Base-by-base conservation (phyloP, 2,113 vertebrate genomes). In the Eclectus roratus region DNA sequence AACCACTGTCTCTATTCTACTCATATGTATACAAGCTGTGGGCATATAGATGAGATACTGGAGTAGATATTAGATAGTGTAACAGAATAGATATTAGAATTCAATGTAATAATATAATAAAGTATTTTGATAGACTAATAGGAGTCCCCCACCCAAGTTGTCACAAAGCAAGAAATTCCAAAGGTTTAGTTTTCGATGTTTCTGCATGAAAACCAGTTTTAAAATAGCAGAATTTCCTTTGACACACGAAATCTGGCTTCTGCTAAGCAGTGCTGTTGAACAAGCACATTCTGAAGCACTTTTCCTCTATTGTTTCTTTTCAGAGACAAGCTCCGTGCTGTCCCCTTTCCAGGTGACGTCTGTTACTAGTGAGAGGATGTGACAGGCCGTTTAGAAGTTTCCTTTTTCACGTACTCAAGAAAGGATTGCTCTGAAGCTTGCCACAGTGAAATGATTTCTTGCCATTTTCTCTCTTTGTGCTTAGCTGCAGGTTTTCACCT, bases 401-500 rank as follows among this genome's bases (percentile, higher is more conserved):
- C 81, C 64, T 86, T 92, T 88, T 84, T 74, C 46, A 44, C 68
- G 66, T 91, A 33, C 11, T 93, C 56, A 21, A 61, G 72, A 66
- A 61, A 61, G 52, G 41, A 60, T 56, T 86, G 85, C 60, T 88
- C 53, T 61, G 91, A 91, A 86, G 43, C 94, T 85, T 55, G 33
- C 83, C 88, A 49, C 7, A 0, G 3, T n/a, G 17, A 77, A 94
- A 64, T 61, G 88, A 93, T 95, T 95, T 85, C 94, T 84, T 94
- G 85, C 80, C 65, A 83, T 95, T 83, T 83, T 73, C 77, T 72
- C 60, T 85, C 80, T 92, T 90, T 88, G 74, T 91, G 68, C 50
- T 70, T 88, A 83, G 47, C 95, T 91, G 80, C 91, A 79, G 83
- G 93, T 93, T 93, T 93, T 86, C 70, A 85, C 86, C 93, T 92